A percentile compares a stretch with the other conserved stretches of the same genome.
These are phyloP conservation scores for Xylocopa sonorina DNA, from an alignment of 1,140 invertebrate species.

Conservation along the genomic window DNA sequence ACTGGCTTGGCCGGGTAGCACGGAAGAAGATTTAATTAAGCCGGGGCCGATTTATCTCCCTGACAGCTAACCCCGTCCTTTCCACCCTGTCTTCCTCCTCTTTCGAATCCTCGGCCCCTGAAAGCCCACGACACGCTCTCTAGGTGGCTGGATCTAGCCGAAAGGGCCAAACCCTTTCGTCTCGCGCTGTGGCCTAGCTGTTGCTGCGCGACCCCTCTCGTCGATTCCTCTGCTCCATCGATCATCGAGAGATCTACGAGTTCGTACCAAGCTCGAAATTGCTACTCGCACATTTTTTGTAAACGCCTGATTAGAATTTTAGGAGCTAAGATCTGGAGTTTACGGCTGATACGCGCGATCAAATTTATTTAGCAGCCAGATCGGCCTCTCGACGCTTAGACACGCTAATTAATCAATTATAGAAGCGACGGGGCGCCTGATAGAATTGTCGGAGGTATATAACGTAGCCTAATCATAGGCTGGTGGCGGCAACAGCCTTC, in stretches of 20 bases:
- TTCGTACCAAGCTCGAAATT: too few species aligned
- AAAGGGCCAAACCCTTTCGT: conserved; percentile 61
- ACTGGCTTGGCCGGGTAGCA: conserved; percentile 68
- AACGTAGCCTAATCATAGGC: conserved; percentile 8
- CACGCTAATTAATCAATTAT: background rate
- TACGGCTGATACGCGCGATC: too few species aligned
- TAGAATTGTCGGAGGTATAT: conserved; percentile 3
- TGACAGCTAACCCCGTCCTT: conserved; percentile 80
- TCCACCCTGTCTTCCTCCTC: conserved; percentile 66
- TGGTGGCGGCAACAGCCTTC: conserved; percentile 17
- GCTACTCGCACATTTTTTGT: too few species aligned
- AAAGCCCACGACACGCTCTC: conserved; percentile 73
- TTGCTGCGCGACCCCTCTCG: background rate
- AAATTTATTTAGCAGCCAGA: too few species aligned
- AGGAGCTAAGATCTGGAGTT: too few species aligned
- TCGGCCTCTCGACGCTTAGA: background rate
- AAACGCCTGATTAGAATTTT: background rate
- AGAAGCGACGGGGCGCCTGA: background rate
- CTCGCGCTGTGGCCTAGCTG: conserved; percentile 1
- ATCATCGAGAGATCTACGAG: background rate
- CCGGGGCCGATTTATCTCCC: conserved; percentile 82
- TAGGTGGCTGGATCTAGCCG: conserved; percentile 64
- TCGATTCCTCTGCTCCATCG: background rate
- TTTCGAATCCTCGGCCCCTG: conserved; percentile 73
- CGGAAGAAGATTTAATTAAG: conserved; percentile 83